Evolutionary conservation across 2,888 invertebrate genomes (phyloP).

Genomic region (Acanthosepion lycidas): DNA sequence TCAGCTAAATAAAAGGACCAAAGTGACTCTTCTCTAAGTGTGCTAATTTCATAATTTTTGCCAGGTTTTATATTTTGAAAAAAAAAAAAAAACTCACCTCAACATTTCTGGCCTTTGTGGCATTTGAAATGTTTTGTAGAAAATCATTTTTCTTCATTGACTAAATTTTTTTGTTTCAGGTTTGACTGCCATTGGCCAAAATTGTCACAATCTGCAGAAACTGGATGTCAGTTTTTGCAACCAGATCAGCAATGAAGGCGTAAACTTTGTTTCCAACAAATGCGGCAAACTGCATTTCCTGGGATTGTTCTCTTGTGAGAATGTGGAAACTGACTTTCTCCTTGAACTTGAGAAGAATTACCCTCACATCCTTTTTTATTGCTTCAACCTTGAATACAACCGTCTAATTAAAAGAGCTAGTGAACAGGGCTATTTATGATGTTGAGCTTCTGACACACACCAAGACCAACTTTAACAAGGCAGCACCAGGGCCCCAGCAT

Average conservation of each 20-base stretch:
- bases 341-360: not conserved
- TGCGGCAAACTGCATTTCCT: not conserved
- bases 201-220: conserved; percentile 13
- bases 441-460: not conserved
- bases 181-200: not conserved
- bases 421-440: conserved; percentile 1
- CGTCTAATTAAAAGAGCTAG: not conserved
- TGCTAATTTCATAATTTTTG: no score
- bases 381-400: conserved; percentile 23
- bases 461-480: not conserved
- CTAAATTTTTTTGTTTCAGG: not conserved
- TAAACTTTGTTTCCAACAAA: conserved; percentile 4
- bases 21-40: no score
- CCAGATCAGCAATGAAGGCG: conserved; percentile 24
- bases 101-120: no score
- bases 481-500: not conserved
- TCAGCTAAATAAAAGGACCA: no score
- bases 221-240: conserved; percentile 36
- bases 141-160: not conserved
- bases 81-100: no score
- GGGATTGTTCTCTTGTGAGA: not conserved
- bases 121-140: not conserved
- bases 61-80: no score
- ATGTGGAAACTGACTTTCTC: conserved; percentile 3
- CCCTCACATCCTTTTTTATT: conserved; percentile 21